Evolutionary conservation across 2,888 invertebrate species (phyloP).

Genomic region (Tiliacea citrago): DNA sequence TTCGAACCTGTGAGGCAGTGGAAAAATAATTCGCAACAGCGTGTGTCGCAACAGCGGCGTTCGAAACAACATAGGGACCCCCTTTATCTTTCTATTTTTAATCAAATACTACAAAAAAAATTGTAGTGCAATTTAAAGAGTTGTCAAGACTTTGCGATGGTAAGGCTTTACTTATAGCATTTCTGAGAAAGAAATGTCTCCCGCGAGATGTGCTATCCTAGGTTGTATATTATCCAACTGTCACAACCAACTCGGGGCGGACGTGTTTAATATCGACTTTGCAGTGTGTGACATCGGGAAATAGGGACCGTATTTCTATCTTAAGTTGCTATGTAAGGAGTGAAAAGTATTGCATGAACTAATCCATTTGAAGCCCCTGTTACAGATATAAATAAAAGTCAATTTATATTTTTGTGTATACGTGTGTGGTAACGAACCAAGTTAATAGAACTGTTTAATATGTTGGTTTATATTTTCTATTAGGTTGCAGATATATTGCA

Average conservation of each 20-base stretch:
- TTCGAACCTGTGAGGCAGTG: too few relatives aligned
- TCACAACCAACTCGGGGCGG: conserved; percentile 43
- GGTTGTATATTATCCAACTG: conserved; percentile 47
- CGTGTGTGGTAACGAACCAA: background rate
- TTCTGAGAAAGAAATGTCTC: conserved; percentile 30
- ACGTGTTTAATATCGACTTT: conserved; percentile 59
- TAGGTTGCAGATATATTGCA: background rate
- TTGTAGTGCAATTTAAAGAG: background rate
- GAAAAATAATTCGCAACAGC: too few relatives aligned
- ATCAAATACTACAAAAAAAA: background rate
- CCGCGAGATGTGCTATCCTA: conserved; percentile 20
- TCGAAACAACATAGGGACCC: too few relatives aligned
- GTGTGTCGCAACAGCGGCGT: too few relatives aligned
- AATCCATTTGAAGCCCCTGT: conserved; percentile 9
- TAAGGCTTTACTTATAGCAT: background rate
- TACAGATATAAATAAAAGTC: background rate
- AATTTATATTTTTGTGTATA: background rate
- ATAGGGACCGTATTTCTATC: conserved; percentile 39
- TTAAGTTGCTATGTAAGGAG: conserved; percentile 11
- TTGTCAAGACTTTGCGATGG: background rate
- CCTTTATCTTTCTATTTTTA: conserved; percentile 32
- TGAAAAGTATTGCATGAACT: conserved; percentile 20
- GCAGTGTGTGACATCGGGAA: conserved; percentile 46
- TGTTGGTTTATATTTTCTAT: background rate
- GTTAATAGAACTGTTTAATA: background rate